A percentile compares a stretch with the other conserved stretches of the same genome.
Evolutionary conservation across 2,113 vertebrate species (phyloP).

Genomic region (Phyllostomus hastatus): DNA sequence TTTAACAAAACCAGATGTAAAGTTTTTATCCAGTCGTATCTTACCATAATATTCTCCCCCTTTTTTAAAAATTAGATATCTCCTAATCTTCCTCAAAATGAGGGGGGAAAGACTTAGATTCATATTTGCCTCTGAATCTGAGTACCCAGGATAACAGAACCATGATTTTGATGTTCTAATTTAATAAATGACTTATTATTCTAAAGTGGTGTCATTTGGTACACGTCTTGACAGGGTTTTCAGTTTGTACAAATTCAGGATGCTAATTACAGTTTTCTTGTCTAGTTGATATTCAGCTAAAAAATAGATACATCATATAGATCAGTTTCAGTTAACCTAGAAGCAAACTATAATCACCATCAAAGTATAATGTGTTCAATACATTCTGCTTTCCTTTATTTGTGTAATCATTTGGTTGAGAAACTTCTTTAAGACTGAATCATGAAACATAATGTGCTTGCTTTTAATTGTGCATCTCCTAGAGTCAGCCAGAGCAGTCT

Average conservation of each 20-base stretch:
- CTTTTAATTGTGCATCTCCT: not conserved
- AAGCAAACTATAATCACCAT: not conserved
- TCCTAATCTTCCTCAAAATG: not conserved
- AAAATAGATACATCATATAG: not conserved
- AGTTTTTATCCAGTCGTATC: not conserved
- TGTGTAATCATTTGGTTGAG: not conserved
- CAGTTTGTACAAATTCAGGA: not conserved
- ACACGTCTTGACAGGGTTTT: not conserved
- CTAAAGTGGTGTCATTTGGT: not conserved
- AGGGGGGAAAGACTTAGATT: not conserved
- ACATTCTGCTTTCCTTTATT: not conserved
- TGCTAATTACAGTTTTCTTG: slow-evolving; percentile 1
- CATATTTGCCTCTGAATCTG: not conserved
- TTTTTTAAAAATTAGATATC: not conserved
- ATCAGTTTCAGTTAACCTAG: not conserved
- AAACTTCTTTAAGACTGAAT: not conserved
- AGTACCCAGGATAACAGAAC: not conserved
- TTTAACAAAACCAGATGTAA: slow-evolving; percentile 1
- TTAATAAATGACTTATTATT: slow-evolving; percentile 3
- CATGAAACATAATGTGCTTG: not conserved
- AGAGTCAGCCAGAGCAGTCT: not conserved
- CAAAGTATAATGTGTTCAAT: not conserved
- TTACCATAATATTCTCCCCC: not conserved
- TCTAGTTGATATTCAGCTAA: not conserved
- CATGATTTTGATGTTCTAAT: not conserved